Percentiles rank a stretch among this genome's conserved stretches.
Evolutionary conservation across 2,797 vertebrate genomes (phyloP).

Genomic region (Poeciliopsis presidionis): DNA sequence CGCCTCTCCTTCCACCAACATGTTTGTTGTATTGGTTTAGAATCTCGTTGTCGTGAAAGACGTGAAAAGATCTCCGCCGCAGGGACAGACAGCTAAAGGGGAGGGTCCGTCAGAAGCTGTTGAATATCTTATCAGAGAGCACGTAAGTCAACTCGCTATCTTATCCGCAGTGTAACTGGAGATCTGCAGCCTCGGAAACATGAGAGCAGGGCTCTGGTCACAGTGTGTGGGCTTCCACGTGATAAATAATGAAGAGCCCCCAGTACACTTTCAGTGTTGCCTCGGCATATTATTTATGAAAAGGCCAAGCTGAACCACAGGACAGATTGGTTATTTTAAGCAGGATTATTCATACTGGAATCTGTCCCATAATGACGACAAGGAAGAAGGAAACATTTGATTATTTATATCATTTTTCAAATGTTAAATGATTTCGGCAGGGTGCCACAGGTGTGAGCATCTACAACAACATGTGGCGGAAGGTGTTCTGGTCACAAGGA

Average conservation of each 20-base stretch:
- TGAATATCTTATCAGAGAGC: constrained; percentile 51
- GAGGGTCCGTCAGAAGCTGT: constrained; percentile 19
- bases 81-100: constrained; percentile 2
- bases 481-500: neutral
- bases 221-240: constrained; percentile 4
- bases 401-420: neutral
- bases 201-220: constrained; percentile 30
- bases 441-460: neutral
- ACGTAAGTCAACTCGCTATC: constrained; percentile 40
- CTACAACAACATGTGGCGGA: neutral
- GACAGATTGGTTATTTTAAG: neutral
- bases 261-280: neutral
- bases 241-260: constrained; percentile 29
- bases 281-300: neutral
- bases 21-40: neutral
- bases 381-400: neutral
- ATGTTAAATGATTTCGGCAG: neutral
- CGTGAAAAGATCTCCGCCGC: neutral
- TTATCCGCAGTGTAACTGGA: constrained; percentile 48
- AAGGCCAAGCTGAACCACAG: neutral
- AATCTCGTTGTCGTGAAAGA: constrained; percentile 4
- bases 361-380: neutral
- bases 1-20: neutral
- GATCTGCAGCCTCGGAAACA: constrained; percentile 36
- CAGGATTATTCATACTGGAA: neutral